phyloP scores from a whole-genome alignment of 2,797 vertebrate genomes.

The Hapalemur alaotrensis region DNA sequence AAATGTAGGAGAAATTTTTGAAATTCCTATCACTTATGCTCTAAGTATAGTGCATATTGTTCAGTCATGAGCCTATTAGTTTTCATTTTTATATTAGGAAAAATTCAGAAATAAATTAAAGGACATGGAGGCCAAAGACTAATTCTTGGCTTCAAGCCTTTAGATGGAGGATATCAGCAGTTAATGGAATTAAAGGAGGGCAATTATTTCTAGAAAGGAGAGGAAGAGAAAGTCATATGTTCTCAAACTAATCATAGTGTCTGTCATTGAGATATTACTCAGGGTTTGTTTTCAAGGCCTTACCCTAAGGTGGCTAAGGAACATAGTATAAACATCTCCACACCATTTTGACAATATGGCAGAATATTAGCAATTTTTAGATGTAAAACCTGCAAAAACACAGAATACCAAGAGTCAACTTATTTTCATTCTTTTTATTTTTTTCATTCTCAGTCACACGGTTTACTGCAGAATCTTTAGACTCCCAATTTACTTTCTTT shows the following conservation, averaged over 20 bases:
- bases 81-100: background rate
- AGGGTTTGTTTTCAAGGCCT: conserved; percentile 7
- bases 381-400: background rate
- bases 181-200: background rate
- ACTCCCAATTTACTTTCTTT: background rate
- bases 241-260: background rate
- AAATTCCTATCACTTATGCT: background rate
- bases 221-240: background rate
- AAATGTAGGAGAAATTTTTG: background rate
- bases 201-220: conserved; percentile 35
- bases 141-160: background rate
- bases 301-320: conserved; percentile 2
- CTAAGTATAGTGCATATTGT: background rate
- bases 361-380: conserved; percentile 37
- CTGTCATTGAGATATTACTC: background rate
- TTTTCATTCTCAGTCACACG: background rate
- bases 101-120: conserved; percentile 19
- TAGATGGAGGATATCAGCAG: background rate
- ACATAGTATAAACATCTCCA: background rate
- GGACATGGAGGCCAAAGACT: background rate
- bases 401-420: background rate
- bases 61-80: background rate
- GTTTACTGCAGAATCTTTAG: background rate
- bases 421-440: conserved; percentile 19
- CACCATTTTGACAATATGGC: background rate